These are phyloP conservation scores for Campylomormyrus numenius DNA, from an alignment of 2,113 vertebrate species.

Conservation along the genomic window DNA sequence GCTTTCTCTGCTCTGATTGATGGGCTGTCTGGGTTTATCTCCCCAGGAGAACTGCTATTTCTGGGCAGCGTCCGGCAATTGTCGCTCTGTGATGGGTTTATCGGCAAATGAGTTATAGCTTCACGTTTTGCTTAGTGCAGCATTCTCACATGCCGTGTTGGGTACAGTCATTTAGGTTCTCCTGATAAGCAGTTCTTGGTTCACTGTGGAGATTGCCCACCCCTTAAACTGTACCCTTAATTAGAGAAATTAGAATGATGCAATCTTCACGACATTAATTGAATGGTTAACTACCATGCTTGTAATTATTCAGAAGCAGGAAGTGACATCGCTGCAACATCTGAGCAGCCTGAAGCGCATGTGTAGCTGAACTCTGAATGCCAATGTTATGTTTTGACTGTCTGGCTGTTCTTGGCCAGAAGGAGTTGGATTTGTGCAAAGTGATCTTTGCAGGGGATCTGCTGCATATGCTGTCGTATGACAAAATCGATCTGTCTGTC, in stretches of 20 bases:
- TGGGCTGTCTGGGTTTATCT: slow-evolving; percentile 58
- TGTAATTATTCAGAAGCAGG: slow-evolving; percentile 9
- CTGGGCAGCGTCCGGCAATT: slow-evolving; percentile 49
- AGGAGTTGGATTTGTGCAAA: background rate
- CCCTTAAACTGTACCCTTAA: background rate
- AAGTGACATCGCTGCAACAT: background rate
- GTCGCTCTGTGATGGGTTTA: slow-evolving; percentile 52
- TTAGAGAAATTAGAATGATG: background rate
- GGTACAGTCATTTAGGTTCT: background rate
- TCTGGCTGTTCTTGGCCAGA: background rate
- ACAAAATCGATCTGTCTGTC: background rate
- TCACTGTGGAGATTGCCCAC: background rate
- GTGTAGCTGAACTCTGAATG: background rate
- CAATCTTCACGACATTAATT: background rate
- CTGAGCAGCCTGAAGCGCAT: background rate
- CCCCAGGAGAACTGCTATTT: slow-evolving; percentile 49
- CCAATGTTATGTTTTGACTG: background rate
- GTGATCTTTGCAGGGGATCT: background rate
- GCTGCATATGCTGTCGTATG: background rate
- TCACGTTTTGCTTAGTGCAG: slow-evolving; percentile 48
- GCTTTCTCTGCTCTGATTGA: slow-evolving; percentile 52
- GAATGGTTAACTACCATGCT: background rate
- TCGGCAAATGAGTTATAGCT: slow-evolving; percentile 53
- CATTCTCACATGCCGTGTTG: slow-evolving; percentile 43
- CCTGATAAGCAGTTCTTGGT: background rate